Evolutionary conservation across 1,140 invertebrate species (phyloP), one percentile per base, ranked within the genome.

Genomic region (Dysdera silvatica): DNA sequence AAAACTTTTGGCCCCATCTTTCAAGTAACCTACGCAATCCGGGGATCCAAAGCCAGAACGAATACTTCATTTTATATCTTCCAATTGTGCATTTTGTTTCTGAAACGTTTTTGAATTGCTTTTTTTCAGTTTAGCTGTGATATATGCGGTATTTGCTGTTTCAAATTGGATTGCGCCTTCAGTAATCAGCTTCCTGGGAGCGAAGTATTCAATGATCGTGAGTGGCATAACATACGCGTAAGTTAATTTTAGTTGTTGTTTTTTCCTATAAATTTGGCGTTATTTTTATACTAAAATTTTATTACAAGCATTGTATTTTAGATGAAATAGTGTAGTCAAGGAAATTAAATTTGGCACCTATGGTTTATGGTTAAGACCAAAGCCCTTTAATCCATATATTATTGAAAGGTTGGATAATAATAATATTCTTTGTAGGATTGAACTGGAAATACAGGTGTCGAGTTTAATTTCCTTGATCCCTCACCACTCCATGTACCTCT

Each of bases 141-240:
- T 97, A 66, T 98, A 97, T 75, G 83, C 84, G 0, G 84, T 87
- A 2, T 87, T 97, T 71, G 87, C 93, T 0, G 73, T 89, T 4
- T 87, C 85, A 72, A 96, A 97, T 74, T 97, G 93, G 92, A 72
- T 91, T 71, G 88, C 92, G 2, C 94, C 95, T 0, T 93, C 92
- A 0, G 82, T 90, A 62, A 87, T 98, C 55, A 85, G 84, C 48
- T 74, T 90, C 53, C 83, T 86, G 0, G 91, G 91, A 1, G 85
- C 92, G 0, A 83, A 90, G 61, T 78, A 86, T 1, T 84, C 89
- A 1, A 95, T 98, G 85, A 71, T 96, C 12, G 78, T 87, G 28
- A 92, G 92, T 6, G 85, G 82, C 4, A 33, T 84, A 26, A 84
- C 84, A 24, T 91, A 91, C 76, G 63, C 65, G 76, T 78, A 69